Evolutionary conservation across 1,140 invertebrate species (phyloP).

Genomic region (Pissodes strobi): DNA sequence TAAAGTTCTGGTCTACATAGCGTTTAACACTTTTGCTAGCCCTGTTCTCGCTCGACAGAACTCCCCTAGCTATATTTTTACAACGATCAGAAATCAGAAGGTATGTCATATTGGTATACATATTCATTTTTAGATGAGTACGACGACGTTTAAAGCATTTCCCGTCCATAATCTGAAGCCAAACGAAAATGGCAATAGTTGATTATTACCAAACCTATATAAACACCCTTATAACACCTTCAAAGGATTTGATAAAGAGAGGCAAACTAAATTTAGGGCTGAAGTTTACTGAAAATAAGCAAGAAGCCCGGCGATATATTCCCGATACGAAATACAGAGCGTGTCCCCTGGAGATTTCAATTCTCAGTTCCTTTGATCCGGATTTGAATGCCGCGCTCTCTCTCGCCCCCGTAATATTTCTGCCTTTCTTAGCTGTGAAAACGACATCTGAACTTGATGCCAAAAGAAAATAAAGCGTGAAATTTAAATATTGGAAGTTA

Average conservation of each 20-base stretch:
- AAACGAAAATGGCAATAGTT: background rate
- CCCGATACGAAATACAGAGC: background rate
- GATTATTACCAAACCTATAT: conserved; percentile 17
- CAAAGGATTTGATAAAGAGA: conserved; percentile 22
- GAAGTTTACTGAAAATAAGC: conserved; percentile 18
- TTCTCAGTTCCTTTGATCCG: conserved; percentile 44
- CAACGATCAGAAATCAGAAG: background rate
- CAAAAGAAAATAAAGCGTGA: conserved; percentile 38
- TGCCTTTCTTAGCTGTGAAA: conserved; percentile 34
- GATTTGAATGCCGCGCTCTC: conserved; percentile 25
- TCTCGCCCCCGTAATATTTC: background rate
- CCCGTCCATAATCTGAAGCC: background rate
- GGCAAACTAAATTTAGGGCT: conserved; percentile 20
- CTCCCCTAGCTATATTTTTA: too few relatives aligned
- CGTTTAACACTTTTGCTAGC: too few relatives aligned
- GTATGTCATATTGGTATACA: background rate
- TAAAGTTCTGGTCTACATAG: too few relatives aligned
- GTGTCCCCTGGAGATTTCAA: conserved; percentile 49
- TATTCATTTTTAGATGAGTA: background rate
- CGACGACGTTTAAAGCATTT: background rate
- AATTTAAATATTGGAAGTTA: conserved; percentile 40
- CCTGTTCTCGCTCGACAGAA: too few relatives aligned
- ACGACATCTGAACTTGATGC: conserved; percentile 47
- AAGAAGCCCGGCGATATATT: conserved; percentile 10
- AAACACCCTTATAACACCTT: conserved; percentile 21